Conservation (phyloP, 2,888 invertebrate genomes). For the Colletes collaris region DNA sequence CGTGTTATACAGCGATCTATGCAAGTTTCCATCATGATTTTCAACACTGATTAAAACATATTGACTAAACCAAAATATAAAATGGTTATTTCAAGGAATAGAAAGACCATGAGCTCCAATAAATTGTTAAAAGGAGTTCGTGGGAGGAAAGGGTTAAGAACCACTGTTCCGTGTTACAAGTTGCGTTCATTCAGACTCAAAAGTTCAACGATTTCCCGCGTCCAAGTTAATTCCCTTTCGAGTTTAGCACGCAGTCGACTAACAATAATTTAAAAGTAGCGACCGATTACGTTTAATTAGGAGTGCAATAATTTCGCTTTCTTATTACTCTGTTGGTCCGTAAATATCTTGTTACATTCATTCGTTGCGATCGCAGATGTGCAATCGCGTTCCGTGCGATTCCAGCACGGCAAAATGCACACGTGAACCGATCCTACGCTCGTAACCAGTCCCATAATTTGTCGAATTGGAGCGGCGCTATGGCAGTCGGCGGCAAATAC, state of each 20-base stretch:
- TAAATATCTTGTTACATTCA: constrained; percentile 28
- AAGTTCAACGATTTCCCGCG: background rate
- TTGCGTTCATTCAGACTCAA: background rate
- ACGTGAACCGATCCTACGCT: constrained; percentile 9
- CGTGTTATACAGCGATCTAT: too few species aligned
- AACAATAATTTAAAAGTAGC: constrained; percentile 1
- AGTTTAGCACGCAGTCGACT: background rate
- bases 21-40: too few species aligned
- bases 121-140: too few species aligned
- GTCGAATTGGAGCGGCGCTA: background rate
- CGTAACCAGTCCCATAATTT: constrained; percentile 24
- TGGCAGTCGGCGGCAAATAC: constrained; percentile 12
- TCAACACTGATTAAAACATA: too few species aligned
- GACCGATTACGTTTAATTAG: constrained; percentile 34
- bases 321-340: constrained; percentile 23
- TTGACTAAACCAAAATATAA: too few species aligned
- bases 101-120: too few species aligned
- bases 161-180: background rate
- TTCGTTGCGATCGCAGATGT: constrained; percentile 7
- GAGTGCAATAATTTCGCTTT: constrained; percentile 27
- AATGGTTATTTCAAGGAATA: too few species aligned
- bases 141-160: too few species aligned
- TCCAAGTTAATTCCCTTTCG: constrained; percentile 1
- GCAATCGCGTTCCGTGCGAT: constrained; percentile 28
- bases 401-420: constrained; percentile 24